Evolutionary conservation across 2,113 vertebrate genomes (phyloP).

Genomic region (Riparia riparia): DNA sequence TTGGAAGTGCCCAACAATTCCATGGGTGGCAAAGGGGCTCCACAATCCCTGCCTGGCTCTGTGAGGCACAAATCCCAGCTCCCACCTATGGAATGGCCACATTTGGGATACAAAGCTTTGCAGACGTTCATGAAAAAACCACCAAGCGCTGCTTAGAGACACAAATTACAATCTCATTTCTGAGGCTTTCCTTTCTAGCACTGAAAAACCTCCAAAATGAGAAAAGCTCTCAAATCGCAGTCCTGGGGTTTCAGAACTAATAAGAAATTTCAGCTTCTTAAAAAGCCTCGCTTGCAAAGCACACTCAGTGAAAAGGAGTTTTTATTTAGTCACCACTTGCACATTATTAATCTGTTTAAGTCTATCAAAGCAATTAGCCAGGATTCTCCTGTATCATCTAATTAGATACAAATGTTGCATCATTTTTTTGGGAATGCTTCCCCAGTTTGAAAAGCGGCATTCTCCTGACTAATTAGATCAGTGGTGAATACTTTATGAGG

Average conservation of each 20-base stretch:
- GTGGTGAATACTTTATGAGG: slow-evolving; percentile 19
- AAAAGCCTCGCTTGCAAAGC: not conserved
- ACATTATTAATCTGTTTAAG: slow-evolving; percentile 25
- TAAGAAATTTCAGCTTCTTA: not conserved
- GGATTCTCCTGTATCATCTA: slow-evolving; percentile 10
- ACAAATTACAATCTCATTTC: not conserved
- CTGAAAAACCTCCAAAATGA: not conserved
- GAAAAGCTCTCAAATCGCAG: not conserved
- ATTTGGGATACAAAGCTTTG: not conserved
- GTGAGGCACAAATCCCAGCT: not conserved
- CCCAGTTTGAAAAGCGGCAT: not conserved
- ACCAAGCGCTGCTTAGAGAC: not conserved
- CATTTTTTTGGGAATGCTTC: slow-evolving; percentile 27
- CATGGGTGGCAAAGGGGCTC: not conserved
- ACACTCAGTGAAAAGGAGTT: not conserved
- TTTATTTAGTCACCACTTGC: not conserved
- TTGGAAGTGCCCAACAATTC: not conserved
- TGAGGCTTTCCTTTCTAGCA: not conserved
- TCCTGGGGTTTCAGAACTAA: not conserved
- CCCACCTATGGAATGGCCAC: not conserved
- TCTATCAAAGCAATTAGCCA: slow-evolving; percentile 28
- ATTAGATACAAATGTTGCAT: slow-evolving; percentile 10
- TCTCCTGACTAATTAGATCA: slow-evolving; percentile 34
- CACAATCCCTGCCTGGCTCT: not conserved
- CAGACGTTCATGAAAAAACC: not conserved